Conservation (phyloP, 2,113 vertebrate species). For the Colossoma macropomum region DNA sequence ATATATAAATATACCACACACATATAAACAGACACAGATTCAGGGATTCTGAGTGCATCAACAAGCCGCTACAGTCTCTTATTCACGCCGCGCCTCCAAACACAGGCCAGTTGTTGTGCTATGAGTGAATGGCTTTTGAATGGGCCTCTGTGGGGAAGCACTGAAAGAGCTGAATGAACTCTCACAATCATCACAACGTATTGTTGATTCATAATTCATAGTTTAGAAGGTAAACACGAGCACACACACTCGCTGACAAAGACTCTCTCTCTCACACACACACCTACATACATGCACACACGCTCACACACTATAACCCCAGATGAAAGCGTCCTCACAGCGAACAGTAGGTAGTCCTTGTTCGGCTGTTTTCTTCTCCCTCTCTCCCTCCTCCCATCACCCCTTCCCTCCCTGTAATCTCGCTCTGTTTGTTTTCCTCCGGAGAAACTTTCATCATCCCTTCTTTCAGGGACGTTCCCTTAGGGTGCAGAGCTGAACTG, state of each 20-base stretch:
- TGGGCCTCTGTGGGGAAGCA: background rate
- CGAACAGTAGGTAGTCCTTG: background rate
- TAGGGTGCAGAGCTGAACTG: background rate
- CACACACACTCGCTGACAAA: constrained; percentile 31
- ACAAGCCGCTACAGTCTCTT: background rate
- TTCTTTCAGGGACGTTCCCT: background rate
- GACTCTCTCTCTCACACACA: background rate
- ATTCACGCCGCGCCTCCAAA: background rate
- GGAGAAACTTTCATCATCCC: too few relatives aligned
- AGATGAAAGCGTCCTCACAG: constrained; percentile 13
- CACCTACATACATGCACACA: constrained; percentile 12
- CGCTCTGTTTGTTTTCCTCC: background rate
- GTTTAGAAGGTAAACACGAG: constrained; percentile 12
- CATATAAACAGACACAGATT: background rate
- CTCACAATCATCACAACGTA: constrained; percentile 15
- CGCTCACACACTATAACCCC: background rate
- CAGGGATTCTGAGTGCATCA: background rate
- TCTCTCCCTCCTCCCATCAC: constrained; percentile 53
- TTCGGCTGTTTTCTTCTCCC: constrained; percentile 50
- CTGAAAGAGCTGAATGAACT: background rate
- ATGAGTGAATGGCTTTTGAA: constrained; percentile 24
- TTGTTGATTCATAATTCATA: constrained; percentile 29
- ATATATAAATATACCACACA: too few relatives aligned
- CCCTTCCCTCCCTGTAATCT: constrained; percentile 64
- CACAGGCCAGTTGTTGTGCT: constrained; percentile 17